Evolutionary conservation across 53 echinoderm and acorn worm genomes (phyloP), one percentile per base, ranked within the genome.

Genomic region (Paracentrotus lividus): DNA sequence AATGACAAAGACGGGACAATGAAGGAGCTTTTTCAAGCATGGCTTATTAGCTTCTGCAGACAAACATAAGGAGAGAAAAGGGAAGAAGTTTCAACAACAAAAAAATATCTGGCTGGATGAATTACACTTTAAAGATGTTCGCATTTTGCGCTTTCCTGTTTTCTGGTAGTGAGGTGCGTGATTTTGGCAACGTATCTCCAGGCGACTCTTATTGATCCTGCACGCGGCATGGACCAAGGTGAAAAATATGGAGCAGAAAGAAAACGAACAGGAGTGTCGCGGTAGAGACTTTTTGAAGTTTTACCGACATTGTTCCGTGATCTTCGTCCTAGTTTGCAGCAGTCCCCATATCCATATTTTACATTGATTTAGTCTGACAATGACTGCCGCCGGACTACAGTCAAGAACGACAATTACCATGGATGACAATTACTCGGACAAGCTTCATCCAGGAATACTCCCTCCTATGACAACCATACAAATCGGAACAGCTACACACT

Each of bases 81-180:
- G 4, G 49, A 49, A 45, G 53, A 53, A 49, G 49, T 32, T 49
- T 51, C 51, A 47, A 85, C 51, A 47, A 85, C 47, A 85, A 31
- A 85, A 85, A 85, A 85, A 85, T 85, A 88, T 56, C 88, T 55
- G 1, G 88, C 52, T 38, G 57, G 40, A 88, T n/a, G n/a, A 58
- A 88, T 88, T 88, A 88, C 88, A 88, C 88, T 54, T 58, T 40
- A 88, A 88, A 88, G 88, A 57, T 38, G 59, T 21, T 56, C 57
- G 88, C 88, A 88, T 88, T 88, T 56, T 33, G 54, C n/a, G n/a
- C 57, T 38, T 88, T 88, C 88, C 88, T 88, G 54, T 88, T 88
- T 88, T 88, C 38, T 38, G 88, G 38, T 56, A 5, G 38, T 14
- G 57, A 55, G 88, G 88, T 88, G 88, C n/a, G 88, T 58, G 88